phyloP scores from a whole-genome alignment of 1,140 invertebrate species.

The Bombyx mori region ASM3026992v2 NC_085117.1:9221001-9221500 shows the following conservation, averaged over 20 bases:
- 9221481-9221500: slow-evolving; percentile 84
- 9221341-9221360: slow-evolving; percentile 37
- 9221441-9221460: slow-evolving; percentile 55
- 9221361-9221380: slow-evolving; percentile 51
- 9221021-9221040: slow-evolving; percentile 66
- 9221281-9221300: slow-evolving; percentile 18
- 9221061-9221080: slow-evolving; percentile 43
- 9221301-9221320: slow-evolving; percentile 8
- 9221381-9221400: slow-evolving; percentile 50
- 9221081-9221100: slow-evolving; percentile 62
- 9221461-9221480: slow-evolving; percentile 68
- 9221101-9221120: slow-evolving; percentile 58
- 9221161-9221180: slow-evolving; percentile 39
- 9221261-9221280: slow-evolving; percentile 47
- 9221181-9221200: slow-evolving; percentile 57
- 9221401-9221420: slow-evolving; percentile 45
- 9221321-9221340: slow-evolving; percentile 36
- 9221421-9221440: slow-evolving; percentile 64
- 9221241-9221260: slow-evolving; percentile 67
- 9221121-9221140: slow-evolving; percentile 66
- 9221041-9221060: slow-evolving; percentile 52
- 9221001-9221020: slow-evolving; percentile 67
- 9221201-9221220: slow-evolving; percentile 69
- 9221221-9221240: slow-evolving; percentile 71
- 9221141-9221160: slow-evolving; percentile 30